A percentile compares a stretch with the other conserved stretches of the same genome.
phyloP scores from a whole-genome alignment of 2,113 vertebrate genomes.

The Chaetops frenatus region DNA sequence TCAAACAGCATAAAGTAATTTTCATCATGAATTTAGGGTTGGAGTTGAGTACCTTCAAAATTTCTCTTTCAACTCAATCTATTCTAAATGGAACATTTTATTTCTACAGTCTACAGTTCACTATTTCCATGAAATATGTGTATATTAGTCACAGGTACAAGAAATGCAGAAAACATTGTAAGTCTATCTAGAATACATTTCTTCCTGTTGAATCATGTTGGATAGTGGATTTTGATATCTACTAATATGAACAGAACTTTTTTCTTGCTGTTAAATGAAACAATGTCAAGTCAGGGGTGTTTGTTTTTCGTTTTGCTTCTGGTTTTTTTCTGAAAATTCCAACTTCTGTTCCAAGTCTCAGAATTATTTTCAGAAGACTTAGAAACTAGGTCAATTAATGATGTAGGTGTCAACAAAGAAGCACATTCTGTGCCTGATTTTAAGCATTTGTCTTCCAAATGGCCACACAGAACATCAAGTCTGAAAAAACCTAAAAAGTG shows the following conservation, averaged over 20 bases:
- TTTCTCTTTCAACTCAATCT: neutral
- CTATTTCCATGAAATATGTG: neutral
- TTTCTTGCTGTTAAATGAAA: neutral
- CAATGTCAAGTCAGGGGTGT: neutral
- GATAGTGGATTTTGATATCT: neutral
- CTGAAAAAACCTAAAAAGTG: neutral
- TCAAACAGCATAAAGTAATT: neutral
- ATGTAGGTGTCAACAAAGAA: neutral
- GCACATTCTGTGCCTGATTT: neutral
- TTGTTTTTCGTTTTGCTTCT: neutral
- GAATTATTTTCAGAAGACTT: neutral
- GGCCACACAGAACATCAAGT: neutral
- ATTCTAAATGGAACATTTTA: neutral
- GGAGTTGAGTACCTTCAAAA: neutral
- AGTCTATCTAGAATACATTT: neutral
- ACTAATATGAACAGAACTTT: neutral
- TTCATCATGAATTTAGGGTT: neutral
- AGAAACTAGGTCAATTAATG: neutral
- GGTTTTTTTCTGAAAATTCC: neutral
- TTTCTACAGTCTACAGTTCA: too few species aligned
- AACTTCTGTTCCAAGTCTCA: neutral
- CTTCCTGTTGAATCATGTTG: neutral
- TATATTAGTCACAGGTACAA: neutral
- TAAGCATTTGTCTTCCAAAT: neutral
- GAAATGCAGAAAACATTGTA: neutral